phyloP scores from a whole-genome alignment of 2,113 vertebrate genomes.

The Ariopsis seemanni region DNA sequence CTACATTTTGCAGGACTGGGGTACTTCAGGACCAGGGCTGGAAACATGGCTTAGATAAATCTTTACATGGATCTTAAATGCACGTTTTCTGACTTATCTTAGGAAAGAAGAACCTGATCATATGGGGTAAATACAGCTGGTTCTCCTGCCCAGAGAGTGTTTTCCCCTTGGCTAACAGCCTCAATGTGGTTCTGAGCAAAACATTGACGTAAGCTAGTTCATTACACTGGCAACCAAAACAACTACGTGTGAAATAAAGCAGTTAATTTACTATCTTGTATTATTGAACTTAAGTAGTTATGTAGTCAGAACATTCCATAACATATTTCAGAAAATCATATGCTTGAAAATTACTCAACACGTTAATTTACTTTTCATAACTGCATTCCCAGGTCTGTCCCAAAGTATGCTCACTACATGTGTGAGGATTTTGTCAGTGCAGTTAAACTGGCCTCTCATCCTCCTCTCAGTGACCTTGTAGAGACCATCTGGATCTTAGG shows the following conservation, averaged over 20 bases:
- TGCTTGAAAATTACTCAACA: not conserved
- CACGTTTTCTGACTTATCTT: not conserved
- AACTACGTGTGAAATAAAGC: not conserved
- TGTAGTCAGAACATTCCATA: not conserved
- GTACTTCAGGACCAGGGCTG: not conserved
- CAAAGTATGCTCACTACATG: conserved; percentile 69
- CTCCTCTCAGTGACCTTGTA: conserved; percentile 62
- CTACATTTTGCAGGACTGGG: not conserved
- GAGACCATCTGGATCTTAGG: conserved; percentile 79
- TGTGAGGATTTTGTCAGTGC: conserved; percentile 67
- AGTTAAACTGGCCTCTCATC: conserved; percentile 54
- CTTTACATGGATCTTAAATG: not conserved
- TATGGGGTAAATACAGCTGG: conserved; percentile 74
- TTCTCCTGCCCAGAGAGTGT: conserved; percentile 56
- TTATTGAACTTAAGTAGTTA: not conserved
- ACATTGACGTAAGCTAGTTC: conserved; percentile 62
- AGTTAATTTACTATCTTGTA: not conserved
- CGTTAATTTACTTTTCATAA: not conserved
- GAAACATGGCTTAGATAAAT: not conserved
- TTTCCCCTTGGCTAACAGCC: conserved; percentile 67
- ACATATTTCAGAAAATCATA: not conserved
- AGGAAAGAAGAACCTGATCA: conserved; percentile 76
- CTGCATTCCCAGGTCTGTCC: conserved; percentile 60
- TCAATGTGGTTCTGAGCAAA: conserved; percentile 71
- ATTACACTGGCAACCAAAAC: not conserved